Percentiles rank a stretch among this genome's conserved stretches.
These are phyloP conservation scores for Cynaeus angustus DNA, from an alignment of 2,888 invertebrate genomes.

Conservation along the genomic window DNA sequence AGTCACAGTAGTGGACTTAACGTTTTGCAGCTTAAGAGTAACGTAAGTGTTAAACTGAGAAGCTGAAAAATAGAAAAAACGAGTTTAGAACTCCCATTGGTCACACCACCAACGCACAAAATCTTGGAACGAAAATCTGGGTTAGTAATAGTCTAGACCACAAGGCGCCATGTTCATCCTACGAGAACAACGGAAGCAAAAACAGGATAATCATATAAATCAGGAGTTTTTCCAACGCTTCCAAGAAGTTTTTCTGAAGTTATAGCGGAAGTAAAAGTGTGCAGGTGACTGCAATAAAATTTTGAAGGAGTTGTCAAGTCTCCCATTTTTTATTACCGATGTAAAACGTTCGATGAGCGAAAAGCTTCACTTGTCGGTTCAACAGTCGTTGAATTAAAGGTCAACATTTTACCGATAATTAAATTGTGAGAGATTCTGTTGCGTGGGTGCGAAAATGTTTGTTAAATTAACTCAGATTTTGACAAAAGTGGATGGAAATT, in stretches of 20 bases:
- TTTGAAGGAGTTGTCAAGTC: too few species aligned
- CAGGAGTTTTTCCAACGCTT: neutral
- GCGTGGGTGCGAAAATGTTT: too few species aligned
- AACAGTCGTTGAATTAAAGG: slow-evolving; percentile 2
- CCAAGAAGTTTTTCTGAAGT: neutral
- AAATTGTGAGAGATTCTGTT: neutral
- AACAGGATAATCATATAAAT: slow-evolving; percentile 23
- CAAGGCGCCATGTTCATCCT: slow-evolving; percentile 33
- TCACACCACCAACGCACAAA: neutral
- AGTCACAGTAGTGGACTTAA: slow-evolving; percentile 97
- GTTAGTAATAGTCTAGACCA: slow-evolving; percentile 39
- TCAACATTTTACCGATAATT: slow-evolving; percentile 9
- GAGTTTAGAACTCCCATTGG: too few species aligned
- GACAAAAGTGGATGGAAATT: too few species aligned
- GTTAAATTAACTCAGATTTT: too few species aligned
- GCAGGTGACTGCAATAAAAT: neutral
- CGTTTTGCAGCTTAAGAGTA: slow-evolving; percentile 97
- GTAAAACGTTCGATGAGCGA: too few species aligned
- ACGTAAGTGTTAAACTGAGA: slow-evolving; percentile 97
- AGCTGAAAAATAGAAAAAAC: slow-evolving; percentile 75
- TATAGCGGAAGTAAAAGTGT: neutral
- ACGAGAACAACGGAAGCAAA: slow-evolving; percentile 20
- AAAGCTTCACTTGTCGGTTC: neutral
- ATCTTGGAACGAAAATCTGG: slow-evolving; percentile 4
- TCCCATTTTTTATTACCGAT: too few species aligned